Evolutionary conservation across 2,113 vertebrate species (phyloP).

Genomic region (Cheirogaleus medius): DNA sequence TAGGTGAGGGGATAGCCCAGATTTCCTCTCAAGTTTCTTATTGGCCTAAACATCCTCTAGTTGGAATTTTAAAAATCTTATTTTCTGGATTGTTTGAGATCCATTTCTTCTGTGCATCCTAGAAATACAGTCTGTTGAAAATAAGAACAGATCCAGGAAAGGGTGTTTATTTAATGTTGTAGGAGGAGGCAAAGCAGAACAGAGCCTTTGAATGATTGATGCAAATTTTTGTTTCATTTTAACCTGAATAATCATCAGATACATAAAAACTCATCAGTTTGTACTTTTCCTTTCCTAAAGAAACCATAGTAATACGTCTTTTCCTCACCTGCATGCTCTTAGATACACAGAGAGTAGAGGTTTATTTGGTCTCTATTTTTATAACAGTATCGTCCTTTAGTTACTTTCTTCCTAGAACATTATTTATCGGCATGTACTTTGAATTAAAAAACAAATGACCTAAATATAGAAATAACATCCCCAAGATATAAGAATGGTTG

Average conservation of each 20-base stretch:
- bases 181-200: neutral
- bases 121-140: conserved; percentile 40
- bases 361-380: neutral
- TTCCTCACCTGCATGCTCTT: neutral
- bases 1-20: neutral
- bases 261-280: neutral
- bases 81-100: conserved; percentile 28
- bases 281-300: conserved; percentile 6
- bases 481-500: neutral
- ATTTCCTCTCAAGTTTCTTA: conserved; percentile 49
- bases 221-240: neutral
- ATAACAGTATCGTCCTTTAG: neutral
- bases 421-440: neutral
- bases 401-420: neutral
- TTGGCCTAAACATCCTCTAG: neutral
- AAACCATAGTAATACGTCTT: neutral
- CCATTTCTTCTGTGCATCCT: neutral
- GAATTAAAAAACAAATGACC: conserved; percentile 1
- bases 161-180: neutral
- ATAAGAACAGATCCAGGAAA: conserved; percentile 22
- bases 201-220: neutral
- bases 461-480: neutral
- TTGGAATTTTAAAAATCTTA: conserved; percentile 33
- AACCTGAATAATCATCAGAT: neutral
- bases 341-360: neutral